phyloP scores from a whole-genome alignment of 1,140 invertebrate genomes.

The Temnothorax longispinosus region DNA sequence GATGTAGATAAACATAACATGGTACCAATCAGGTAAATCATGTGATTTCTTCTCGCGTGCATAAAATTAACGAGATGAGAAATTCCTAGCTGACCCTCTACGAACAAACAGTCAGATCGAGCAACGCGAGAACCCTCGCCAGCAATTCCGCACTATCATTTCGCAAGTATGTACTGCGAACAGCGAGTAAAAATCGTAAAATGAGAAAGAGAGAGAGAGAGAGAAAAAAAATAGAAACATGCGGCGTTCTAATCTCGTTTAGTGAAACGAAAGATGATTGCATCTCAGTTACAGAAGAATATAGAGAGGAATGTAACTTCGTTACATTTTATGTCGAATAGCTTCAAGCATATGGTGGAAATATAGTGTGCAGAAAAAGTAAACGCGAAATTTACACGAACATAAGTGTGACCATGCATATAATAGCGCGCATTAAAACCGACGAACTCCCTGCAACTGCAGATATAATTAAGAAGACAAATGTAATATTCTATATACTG shows the following conservation, averaged over 20 bases:
- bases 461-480: neutral
- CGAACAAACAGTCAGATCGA: neutral
- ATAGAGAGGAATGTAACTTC: conserved; percentile 26
- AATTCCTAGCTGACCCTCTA: conserved; percentile 18
- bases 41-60: conserved; percentile 7
- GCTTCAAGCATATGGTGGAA: neutral
- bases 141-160: conserved; percentile 33
- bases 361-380: neutral
- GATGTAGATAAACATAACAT: neutral
- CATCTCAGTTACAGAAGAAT: neutral
- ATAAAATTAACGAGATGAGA: conserved; percentile 25
- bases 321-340: neutral
- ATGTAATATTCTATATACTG: too few species aligned
- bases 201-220: neutral
- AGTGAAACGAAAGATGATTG: conserved; percentile 34
- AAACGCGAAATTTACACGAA: conserved; percentile 6
- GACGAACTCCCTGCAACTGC: neutral
- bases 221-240: neutral
- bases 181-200: neutral
- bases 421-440: neutral
- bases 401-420: neutral
- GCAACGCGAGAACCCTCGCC: neutral
- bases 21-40: neutral
- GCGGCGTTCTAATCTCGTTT: conserved; percentile 28
- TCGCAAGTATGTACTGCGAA: conserved; percentile 10